Evolutionary conservation across 2,888 invertebrate genomes (phyloP).

Genomic region (Pycnomerus fuliginosus): DNA sequence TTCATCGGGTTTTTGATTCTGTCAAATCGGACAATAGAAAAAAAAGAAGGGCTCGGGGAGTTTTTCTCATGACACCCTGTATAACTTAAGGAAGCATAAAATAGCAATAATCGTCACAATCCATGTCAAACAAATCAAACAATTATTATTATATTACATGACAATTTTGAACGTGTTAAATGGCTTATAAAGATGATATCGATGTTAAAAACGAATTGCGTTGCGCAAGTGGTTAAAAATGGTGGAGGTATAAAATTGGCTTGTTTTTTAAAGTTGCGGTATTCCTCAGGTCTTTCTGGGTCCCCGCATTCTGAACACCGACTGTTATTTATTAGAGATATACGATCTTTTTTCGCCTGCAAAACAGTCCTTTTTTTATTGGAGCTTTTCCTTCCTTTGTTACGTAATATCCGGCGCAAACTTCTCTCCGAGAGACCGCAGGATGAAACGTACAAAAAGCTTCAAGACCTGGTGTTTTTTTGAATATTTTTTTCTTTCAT

Average conservation of each 20-base stretch:
- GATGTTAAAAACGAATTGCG: slow-evolving; percentile 43
- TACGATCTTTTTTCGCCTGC: slow-evolving; percentile 23
- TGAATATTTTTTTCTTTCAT: too few relatives aligned
- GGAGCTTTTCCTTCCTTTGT: slow-evolving; percentile 15
- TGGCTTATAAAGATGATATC: slow-evolving; percentile 47
- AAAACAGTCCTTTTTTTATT: slow-evolving; percentile 16
- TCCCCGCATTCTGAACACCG: slow-evolving; percentile 26
- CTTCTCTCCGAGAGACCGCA: too few relatives aligned
- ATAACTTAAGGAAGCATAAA: too few relatives aligned
- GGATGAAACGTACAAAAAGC: too few relatives aligned
- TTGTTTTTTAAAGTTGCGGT: slow-evolving; percentile 50
- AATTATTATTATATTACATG: too few relatives aligned
- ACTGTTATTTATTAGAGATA: slow-evolving; percentile 36
- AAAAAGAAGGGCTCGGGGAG: too few relatives aligned
- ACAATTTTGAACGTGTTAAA: slow-evolving; percentile 39
- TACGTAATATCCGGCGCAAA: slow-evolving; percentile 17
- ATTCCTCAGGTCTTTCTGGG: slow-evolving; percentile 42
- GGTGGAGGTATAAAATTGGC: slow-evolving; percentile 40
- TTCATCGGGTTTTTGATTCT: too few relatives aligned
- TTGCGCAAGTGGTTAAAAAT: slow-evolving; percentile 25
- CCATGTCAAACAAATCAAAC: too few relatives aligned
- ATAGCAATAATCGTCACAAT: too few relatives aligned
- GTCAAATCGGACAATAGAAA: too few relatives aligned
- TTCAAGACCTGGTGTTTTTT: too few relatives aligned
- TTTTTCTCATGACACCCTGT: too few relatives aligned